Base-by-base conservation (phyloP, 2,888 invertebrate species). In the Polyommatus icarus region DNA sequence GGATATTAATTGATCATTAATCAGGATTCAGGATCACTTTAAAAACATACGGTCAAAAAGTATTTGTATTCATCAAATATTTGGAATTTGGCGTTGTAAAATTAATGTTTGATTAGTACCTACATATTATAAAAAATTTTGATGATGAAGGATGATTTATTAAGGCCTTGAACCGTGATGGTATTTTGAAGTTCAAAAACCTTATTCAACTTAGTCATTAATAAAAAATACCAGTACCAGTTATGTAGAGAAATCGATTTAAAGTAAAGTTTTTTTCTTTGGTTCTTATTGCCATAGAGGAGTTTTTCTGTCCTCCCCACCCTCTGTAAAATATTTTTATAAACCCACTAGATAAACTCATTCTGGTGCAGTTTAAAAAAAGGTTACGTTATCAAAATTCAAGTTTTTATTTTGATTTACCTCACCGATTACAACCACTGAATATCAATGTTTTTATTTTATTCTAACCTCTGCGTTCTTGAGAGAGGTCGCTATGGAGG, bases 401-500 rank as follows among this genome's bases (percentile, higher is more conserved):
- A n/a, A n/a, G n/a, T n/a, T n/a, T n/a, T n/a, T n/a, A n/a, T n/a
- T n/a, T n/a, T n/a, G n/a, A n/a, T n/a, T n/a, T n/a, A n/a, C n/a
- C n/a, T n/a, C n/a, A n/a, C n/a, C n/a, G n/a, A n/a, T n/a, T n/a
- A 24, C 61, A 24, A 24, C 61, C 61, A 12, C 24, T 61, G 61
- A 61, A 36, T 71, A 71, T 71, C 15, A 36, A 71, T 71, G 18
- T 18, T 71, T 36, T 29, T 71, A 71, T 32, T 71, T 71, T 71
- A 71, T 29, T 71, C 32, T 71, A 71, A 71, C 36, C 71, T 71
- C 18, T 36, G 8, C 18, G 36, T 18, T 71, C 15, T 71, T 71
- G 36, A 71, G 7, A 36, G n/a, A 71, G 71, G 71, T 36, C 71
- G 18, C 36, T 71, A 5, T 71, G 71, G 71, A 71, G 71, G 71